phyloP scores from a whole-genome alignment of 2,888 invertebrate species.

The Pomacea canaliculata region DNA sequence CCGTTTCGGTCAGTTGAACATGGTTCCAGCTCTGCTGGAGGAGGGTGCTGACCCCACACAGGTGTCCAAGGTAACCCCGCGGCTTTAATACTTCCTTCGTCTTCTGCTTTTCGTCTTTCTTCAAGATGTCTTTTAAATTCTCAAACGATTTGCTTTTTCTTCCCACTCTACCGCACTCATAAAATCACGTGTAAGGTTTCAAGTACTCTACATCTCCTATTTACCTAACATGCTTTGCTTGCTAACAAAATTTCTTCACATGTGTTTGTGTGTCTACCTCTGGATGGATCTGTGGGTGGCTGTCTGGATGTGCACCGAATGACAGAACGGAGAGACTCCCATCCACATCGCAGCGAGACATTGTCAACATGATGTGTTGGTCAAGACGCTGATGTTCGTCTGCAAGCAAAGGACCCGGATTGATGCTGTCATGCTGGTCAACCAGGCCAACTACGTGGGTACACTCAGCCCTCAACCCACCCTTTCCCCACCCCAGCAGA shows the following conservation, averaged over 20 bases:
- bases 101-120: background rate
- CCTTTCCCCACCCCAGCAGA: no score
- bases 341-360: constrained; percentile 90
- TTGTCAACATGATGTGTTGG: constrained; percentile 83
- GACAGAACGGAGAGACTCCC: constrained; percentile 92
- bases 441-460: constrained; percentile 81
- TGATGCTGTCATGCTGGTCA: constrained; percentile 86
- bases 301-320: no score
- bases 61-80: constrained; percentile 81
- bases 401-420: constrained; percentile 72
- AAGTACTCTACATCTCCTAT: no score
- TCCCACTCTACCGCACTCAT: no score
- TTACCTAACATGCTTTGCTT: no score
- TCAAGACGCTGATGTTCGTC: constrained; percentile 79
- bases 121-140: no score
- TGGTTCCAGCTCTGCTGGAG: constrained; percentile 86
- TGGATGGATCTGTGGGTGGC: background rate
- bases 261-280: constrained; percentile 1
- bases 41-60: constrained; percentile 92
- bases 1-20: constrained; percentile 88
- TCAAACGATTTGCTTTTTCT: no score
- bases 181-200: no score
- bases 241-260: no score
- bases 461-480: background rate
- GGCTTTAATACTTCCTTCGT: background rate